A percentile compares a stretch with the other conserved stretches of the same genome.
These are phyloP conservation scores for Galago senegalensis DNA, from an alignment of 2,797 vertebrate genomes.

Conservation along the genomic window DNA sequence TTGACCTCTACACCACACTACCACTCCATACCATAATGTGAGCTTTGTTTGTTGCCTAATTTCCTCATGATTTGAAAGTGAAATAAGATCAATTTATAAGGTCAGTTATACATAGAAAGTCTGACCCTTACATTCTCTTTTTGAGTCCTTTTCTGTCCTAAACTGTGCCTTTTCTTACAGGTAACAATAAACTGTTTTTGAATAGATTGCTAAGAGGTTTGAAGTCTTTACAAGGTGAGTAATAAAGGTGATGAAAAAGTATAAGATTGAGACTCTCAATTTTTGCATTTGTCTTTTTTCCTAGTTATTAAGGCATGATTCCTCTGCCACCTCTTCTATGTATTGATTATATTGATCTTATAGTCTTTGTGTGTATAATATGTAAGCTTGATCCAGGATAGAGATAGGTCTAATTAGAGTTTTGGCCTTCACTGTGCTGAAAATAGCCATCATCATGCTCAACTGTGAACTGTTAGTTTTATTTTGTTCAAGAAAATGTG, in stretches of 20 bases:
- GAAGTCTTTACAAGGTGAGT: constrained; percentile 65
- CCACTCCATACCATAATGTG: background rate
- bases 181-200: constrained; percentile 60
- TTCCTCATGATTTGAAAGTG: constrained; percentile 8
- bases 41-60: background rate
- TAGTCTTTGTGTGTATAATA: background rate
- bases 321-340: background rate
- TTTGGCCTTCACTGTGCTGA: background rate
- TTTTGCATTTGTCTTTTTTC: background rate
- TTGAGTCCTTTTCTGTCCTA: constrained; percentile 9
- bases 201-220: constrained; percentile 62
- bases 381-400: background rate
- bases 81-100: background rate
- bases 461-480: background rate
- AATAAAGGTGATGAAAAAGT: background rate
- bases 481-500: background rate
- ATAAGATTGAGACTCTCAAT: background rate
- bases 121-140: background rate
- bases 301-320: background rate
- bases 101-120: background rate
- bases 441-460: background rate
- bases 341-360: background rate
- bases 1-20: background rate
- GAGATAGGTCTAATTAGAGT: background rate
- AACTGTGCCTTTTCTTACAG: constrained; percentile 69